Evolutionary conservation across 1,140 invertebrate genomes (phyloP).

Genomic region (Euura lappo): DNA sequence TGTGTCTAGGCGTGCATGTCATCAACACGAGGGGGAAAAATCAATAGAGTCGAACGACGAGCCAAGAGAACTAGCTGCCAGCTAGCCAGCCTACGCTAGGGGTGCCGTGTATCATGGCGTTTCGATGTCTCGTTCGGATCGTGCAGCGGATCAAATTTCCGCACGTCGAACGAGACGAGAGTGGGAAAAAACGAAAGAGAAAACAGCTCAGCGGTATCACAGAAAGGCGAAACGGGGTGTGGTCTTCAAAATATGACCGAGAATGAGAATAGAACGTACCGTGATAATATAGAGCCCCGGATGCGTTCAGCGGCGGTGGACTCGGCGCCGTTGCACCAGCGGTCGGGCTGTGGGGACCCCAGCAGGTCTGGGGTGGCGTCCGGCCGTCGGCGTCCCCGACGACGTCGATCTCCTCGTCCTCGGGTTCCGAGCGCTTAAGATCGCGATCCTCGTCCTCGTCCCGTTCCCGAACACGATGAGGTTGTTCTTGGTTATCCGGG

Average conservation of each 20-base stretch:
- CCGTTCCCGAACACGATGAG: conserved; percentile 19
- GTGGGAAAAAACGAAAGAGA: no score
- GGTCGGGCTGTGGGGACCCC: conserved; percentile 75
- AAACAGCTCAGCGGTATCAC: no score
- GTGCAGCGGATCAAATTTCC: neutral
- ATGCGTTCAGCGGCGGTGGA: conserved; percentile 68
- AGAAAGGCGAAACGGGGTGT: neutral
- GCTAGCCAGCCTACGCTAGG: no score
- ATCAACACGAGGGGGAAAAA: conserved; percentile 40
- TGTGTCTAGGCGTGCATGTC: conserved; percentile 46
- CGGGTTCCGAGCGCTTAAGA: conserved; percentile 55
- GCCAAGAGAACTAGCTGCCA: neutral
- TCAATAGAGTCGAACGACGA: conserved; percentile 42
- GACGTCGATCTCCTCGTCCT: conserved; percentile 85
- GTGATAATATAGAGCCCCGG: conserved; percentile 69
- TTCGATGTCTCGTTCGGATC: neutral
- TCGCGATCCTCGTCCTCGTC: conserved; percentile 20
- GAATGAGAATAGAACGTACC: conserved; percentile 40
- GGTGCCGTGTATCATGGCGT: no score
- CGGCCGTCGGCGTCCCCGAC: conserved; percentile 65
- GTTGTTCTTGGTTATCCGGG: neutral
- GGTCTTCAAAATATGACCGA: conserved; percentile 18
- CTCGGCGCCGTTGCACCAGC: conserved; percentile 76
- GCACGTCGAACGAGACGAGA: neutral
- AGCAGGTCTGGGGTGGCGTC: conserved; percentile 59